These are phyloP conservation scores for Sphyrna mokarran DNA, from an alignment of 2,113 vertebrate genomes.

Conservation along the genomic window DNA sequence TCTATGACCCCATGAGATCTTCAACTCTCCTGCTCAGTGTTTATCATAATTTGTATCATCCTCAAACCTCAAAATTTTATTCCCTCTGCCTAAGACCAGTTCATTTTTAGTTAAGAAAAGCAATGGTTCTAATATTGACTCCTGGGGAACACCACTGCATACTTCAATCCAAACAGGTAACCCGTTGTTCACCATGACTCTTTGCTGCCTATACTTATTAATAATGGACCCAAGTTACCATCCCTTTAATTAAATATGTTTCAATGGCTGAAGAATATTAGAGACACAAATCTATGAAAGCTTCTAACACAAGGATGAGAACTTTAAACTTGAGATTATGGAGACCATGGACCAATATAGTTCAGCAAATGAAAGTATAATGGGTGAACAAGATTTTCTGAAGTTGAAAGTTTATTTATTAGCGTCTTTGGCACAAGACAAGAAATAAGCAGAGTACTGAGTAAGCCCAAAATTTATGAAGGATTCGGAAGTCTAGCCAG, in stretches of 20 bases:
- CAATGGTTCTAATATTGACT: not conserved
- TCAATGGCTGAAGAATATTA: not conserved
- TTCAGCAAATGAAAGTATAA: not conserved
- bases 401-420: too few species aligned
- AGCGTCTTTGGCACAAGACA: too few species aligned
- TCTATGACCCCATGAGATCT: not conserved
- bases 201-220: not conserved
- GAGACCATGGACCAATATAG: not conserved
- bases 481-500: not conserved
- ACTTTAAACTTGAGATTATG: not conserved
- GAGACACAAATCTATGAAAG: not conserved
- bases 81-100: not conserved
- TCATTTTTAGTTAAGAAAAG: not conserved
- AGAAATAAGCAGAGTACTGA: not conserved
- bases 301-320: not conserved
- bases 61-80: not conserved
- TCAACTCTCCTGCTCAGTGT: not conserved
- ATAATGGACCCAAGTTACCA: not conserved
- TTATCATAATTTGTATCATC: not conserved
- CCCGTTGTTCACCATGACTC: not conserved
- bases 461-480: not conserved
- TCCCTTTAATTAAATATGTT: not conserved
- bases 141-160: not conserved
- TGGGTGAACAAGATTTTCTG: not conserved
- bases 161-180: not conserved